These are phyloP conservation scores for Ranitomeya variabilis DNA, from an alignment of 2,113 vertebrate species.

Conservation along the genomic window DNA sequence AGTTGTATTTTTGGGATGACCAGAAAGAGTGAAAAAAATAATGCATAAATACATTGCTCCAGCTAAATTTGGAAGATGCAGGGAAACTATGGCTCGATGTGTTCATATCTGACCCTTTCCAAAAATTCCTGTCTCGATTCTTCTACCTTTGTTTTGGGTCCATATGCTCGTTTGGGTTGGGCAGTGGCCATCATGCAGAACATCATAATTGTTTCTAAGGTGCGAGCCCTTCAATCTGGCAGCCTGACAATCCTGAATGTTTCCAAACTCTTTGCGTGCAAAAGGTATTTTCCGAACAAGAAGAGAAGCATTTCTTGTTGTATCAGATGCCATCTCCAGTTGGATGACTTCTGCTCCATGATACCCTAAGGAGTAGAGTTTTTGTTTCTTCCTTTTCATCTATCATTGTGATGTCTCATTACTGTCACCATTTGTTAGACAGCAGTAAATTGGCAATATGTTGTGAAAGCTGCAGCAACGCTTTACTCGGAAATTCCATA, in stretches of 20 bases:
- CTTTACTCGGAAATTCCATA: constrained; percentile 30
- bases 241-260: background rate
- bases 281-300: constrained; percentile 21
- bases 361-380: constrained; percentile 34
- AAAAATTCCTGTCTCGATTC: too few species aligned
- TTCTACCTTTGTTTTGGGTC: background rate
- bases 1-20: too few species aligned
- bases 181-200: background rate
- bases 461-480: constrained; percentile 39
- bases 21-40: too few species aligned
- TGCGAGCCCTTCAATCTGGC: background rate
- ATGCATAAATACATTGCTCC: too few species aligned
- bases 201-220: background rate
- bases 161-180: background rate
- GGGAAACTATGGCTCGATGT: too few species aligned
- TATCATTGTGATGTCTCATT: constrained; percentile 52
- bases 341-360: constrained; percentile 22
- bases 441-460: constrained; percentile 54
- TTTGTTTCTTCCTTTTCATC: constrained; percentile 38
- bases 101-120: too few species aligned
- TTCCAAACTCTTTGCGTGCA: constrained; percentile 19
- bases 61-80: background rate
- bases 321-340: constrained; percentile 33
- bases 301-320: background rate
- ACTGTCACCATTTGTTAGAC: constrained; percentile 56